Base-by-base conservation (phyloP, 1,140 invertebrate genomes). In the Philopotamus ludificatus region DNA sequence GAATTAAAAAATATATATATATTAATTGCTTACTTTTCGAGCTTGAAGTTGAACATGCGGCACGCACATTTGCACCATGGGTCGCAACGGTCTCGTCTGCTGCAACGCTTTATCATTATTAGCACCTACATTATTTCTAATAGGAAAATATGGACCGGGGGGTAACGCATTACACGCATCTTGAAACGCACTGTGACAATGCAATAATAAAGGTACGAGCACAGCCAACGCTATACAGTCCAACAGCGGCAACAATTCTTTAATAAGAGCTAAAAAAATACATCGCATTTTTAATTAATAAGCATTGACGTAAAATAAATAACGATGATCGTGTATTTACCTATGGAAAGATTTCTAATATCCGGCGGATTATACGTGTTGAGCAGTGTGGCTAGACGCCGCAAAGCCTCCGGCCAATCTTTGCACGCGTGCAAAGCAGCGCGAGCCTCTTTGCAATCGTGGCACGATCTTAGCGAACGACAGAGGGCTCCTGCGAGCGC, bases 361-460 rank as follows among this genome's bases (percentile, higher is more conserved):
- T 95, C 91, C 1, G 89, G 85, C n/a, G 92, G 89, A 74, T 93
- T 94, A 73, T 93, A 95, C 3, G 93, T 91, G 76, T 96, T 96
- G 0, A 96, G 83, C 23, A 97, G 79, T 0, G 93, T 94, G 9
- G 94, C 87, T 47, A 95, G 76, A 64, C 94, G 91, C 54, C 92
- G 84, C 3, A 93, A 80, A 3, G 92, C 86, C 73, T 95, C 93
- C 16, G 88, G 85, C 83, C 92, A 89, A 68, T 95, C 93, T 76
- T 95, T 95, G 70, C 84, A 88, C 41, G 85, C 80, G 7, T 85
- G 74, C 23, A 89, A 73, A 67, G 88, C 79, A 57, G 81, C 84
- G 23, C 85, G 78, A 0, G 85, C 84, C 66, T 89, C 87, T 57
- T 87, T 87, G 10, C 80, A 79, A 68, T 88, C 86, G 10, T 85